Evolutionary conservation across 1,140 invertebrate species (phyloP), one percentile per base, ranked within the genome.

Genomic region (Pinna nobilis): DNA sequence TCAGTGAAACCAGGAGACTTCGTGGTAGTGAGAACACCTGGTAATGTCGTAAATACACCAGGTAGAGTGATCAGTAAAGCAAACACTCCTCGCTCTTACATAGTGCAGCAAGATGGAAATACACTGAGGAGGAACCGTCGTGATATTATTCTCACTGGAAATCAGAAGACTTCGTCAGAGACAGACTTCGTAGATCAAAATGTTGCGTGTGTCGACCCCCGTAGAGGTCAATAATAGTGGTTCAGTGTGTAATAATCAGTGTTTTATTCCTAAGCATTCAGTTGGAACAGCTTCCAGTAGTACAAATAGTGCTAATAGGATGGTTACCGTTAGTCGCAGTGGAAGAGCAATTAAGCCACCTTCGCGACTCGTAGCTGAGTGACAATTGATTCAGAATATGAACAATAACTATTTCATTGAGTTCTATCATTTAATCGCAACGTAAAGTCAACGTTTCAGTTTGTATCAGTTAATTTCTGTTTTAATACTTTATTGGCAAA

Each of bases 21-120:
- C 33, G 41, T 68, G 32, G 49, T 39, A 3, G 30, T 63, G 44
- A 37, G 53, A 13, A 39, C 23, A 37, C 47, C 57, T 50, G 49
- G 53, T 33, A 55, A 59, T 20, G 13, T 51, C 9, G 49, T 30
- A n/a, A 51, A 76, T 55, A 49, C 32, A 50, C 39, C 63, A 50
- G 63, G 44, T 23, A 49, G 23, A 37, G 32, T 67, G n/a, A n/a
- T 67, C 35, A 37, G 64, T n/a, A 30, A 28, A 20, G 30, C 50
- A 51, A 30, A 20, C 32, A 53, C 47, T 3, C 63, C 47, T 4
- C 11, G 20, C 28, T 65, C 7, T 11, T 65, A 30, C 44, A 25
- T 28, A 13, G 18, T 47, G 32, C 7, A 49, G 11, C 30, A 47
- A 30, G 63, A 47, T 15, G 44, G 44, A 28, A 49, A 13, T n/a